Conservation (phyloP, 2,888 invertebrate genomes). For the Ectemnius continuus region DNA sequence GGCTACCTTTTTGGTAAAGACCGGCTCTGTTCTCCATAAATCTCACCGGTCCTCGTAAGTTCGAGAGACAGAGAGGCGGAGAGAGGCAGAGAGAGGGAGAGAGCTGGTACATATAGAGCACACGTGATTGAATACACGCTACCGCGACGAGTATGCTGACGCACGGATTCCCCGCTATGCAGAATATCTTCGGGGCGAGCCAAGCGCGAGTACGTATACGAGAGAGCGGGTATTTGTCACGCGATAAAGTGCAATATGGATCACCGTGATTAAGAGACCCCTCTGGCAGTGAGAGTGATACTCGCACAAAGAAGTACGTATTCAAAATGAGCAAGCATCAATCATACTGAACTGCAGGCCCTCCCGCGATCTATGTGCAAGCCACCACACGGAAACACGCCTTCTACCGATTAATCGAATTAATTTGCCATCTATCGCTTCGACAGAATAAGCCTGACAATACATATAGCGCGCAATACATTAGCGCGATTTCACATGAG, state of each 20-base stretch:
- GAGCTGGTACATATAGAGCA: conserved; percentile 46
- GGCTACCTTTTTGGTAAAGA: too few relatives aligned
- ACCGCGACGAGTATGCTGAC: conserved; percentile 39
- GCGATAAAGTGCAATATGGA: conserved; percentile 41
- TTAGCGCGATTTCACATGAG: too few relatives aligned
- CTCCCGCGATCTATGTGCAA: background rate
- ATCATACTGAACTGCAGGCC: too few relatives aligned
- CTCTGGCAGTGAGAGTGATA: background rate
- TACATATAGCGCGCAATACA: too few relatives aligned
- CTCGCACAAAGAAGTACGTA: background rate
- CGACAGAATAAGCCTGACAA: too few relatives aligned
- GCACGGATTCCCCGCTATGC: conserved; percentile 46
- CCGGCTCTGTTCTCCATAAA: too few relatives aligned
- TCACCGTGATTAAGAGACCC: conserved; percentile 38
- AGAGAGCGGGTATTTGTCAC: conserved; percentile 43
- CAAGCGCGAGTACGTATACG: conserved; percentile 46
- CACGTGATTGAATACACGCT: conserved; percentile 42
- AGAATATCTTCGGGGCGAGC: conserved; percentile 47
- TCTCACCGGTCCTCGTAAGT: too few relatives aligned
- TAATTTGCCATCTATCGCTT: too few relatives aligned
- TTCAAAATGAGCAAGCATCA: background rate
- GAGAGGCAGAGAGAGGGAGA: too few relatives aligned
- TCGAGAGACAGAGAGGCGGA: background rate
- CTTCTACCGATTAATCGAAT: too few relatives aligned
- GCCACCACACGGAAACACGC: too few relatives aligned